Percentiles rank a stretch among this genome's conserved stretches.
Evolutionary conservation across 2,888 invertebrate species (phyloP).

Genomic region (Protonemura montana): DNA sequence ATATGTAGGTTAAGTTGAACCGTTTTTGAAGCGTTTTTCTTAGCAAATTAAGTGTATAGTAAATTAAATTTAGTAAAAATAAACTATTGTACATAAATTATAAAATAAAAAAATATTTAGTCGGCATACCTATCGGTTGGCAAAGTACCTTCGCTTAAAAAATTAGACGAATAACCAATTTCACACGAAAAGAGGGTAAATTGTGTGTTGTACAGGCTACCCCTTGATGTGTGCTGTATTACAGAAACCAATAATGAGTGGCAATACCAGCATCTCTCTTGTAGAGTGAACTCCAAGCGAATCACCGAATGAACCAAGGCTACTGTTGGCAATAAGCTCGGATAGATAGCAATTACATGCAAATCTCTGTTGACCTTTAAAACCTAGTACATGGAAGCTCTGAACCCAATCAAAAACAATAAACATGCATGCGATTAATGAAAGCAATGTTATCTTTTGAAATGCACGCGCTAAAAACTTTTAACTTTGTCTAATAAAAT

Average conservation of each 20-base stretch:
- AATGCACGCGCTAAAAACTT: not conserved
- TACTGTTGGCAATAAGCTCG: not conserved
- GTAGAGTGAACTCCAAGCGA: not conserved
- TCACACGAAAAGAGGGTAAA: not conserved
- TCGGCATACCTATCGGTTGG: not conserved
- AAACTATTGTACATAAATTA: not conserved
- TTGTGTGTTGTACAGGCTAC: not conserved
- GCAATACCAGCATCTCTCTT: not conserved
- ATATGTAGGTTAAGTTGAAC: too few species aligned
- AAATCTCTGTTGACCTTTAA: slow-evolving; percentile 29
- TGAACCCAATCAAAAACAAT: slow-evolving; percentile 32
- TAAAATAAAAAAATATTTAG: not conserved
- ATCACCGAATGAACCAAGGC: not conserved
- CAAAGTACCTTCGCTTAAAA: not conserved
- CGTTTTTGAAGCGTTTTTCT: too few species aligned
- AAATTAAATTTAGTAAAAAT: too few species aligned
- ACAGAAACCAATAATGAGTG: not conserved
- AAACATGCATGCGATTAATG: slow-evolving; percentile 5
- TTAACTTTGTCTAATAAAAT: not conserved
- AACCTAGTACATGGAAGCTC: slow-evolving; percentile 17
- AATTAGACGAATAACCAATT: not conserved
- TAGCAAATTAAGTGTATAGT: too few species aligned
- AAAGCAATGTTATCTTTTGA: slow-evolving; percentile 18
- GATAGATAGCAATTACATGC: slow-evolving; percentile 30
- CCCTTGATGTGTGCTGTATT: not conserved